These are phyloP conservation scores for Petrosia ficiformis DNA, from an alignment of 37 sponge, comb jelly and placozoan species.

Conservation along the genomic window DNA sequence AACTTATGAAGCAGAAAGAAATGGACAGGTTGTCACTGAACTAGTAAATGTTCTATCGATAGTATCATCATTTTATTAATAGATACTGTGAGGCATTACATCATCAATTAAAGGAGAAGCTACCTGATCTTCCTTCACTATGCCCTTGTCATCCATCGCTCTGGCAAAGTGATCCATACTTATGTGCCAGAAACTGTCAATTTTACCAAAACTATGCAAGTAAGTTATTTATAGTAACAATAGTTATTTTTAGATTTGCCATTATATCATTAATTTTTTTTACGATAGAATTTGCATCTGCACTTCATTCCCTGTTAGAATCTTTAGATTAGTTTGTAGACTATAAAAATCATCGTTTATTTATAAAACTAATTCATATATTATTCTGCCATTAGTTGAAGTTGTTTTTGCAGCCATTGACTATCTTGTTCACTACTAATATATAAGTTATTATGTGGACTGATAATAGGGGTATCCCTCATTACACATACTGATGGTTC, in stretches of 20 bases:
- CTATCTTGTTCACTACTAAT: too few species aligned
- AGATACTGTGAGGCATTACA: slow-evolving; percentile 60
- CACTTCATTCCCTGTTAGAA: slow-evolving; percentile 37
- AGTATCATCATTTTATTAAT: not conserved
- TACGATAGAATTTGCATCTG: slow-evolving; percentile 43
- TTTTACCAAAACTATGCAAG: slow-evolving; percentile 70
- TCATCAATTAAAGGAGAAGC: slow-evolving; percentile 45
- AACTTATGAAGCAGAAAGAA: slow-evolving; percentile 55
- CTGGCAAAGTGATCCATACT: slow-evolving; percentile 71
- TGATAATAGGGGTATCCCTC: not conserved
- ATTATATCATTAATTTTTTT: not conserved
- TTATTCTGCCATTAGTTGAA: too few species aligned
- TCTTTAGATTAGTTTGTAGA: slow-evolving; percentile 21
- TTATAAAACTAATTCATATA: too few species aligned
- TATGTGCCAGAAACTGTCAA: slow-evolving; percentile 87
- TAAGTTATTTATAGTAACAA: not conserved
- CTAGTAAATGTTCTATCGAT: not conserved
- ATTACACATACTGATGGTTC: not conserved
- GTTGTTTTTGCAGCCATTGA: too few species aligned
- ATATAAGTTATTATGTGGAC: too few species aligned
- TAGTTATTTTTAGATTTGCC: too few species aligned
- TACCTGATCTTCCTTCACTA: slow-evolving; percentile 56
- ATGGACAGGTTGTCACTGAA: slow-evolving; percentile 44
- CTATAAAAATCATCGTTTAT: too few species aligned
- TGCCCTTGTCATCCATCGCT: slow-evolving; percentile 64